Evolutionary conservation across 2,888 invertebrate species (phyloP).

Genomic region (Phortica magna): DNA sequence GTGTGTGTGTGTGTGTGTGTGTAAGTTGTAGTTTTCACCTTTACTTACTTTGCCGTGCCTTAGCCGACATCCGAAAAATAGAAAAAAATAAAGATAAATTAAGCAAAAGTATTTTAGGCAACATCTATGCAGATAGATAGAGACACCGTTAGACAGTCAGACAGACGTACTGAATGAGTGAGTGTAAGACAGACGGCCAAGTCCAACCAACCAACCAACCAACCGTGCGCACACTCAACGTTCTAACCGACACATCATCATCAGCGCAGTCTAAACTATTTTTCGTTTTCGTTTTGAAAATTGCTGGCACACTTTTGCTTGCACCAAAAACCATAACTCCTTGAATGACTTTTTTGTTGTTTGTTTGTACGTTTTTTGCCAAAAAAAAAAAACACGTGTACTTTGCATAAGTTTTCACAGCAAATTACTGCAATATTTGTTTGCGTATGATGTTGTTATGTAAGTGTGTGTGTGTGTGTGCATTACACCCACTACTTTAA

Average conservation of each 20-base stretch:
- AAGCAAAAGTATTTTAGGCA: slow-evolving; percentile 57
- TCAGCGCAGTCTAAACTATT: slow-evolving; percentile 22
- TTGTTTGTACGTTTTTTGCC: background rate
- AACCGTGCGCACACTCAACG: background rate
- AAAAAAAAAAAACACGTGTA: background rate
- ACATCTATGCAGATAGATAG: slow-evolving; percentile 33
- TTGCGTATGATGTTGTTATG: background rate
- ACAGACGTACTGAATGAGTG: background rate
- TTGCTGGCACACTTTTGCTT: slow-evolving; percentile 1
- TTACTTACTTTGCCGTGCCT: slow-evolving; percentile 50
- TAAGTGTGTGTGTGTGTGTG: background rate
- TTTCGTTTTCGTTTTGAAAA: slow-evolving; percentile 12
- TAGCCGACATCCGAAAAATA: no score
- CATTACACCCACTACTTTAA: background rate
- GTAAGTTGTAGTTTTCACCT: slow-evolving; percentile 63
- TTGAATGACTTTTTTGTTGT: background rate
- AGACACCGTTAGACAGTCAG: background rate
- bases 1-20: slow-evolving; percentile 26
- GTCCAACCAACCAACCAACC: background rate
- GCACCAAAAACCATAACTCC: no score
- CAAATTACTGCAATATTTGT: slow-evolving; percentile 26
- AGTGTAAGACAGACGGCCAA: background rate
- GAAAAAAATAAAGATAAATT: slow-evolving; percentile 61
- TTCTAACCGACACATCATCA: slow-evolving; percentile 5
- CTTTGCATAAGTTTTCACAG: background rate